Evolutionary conservation across 1,140 invertebrate species (phyloP).

Genomic region (Dendrolimus kikuchii): DNA sequence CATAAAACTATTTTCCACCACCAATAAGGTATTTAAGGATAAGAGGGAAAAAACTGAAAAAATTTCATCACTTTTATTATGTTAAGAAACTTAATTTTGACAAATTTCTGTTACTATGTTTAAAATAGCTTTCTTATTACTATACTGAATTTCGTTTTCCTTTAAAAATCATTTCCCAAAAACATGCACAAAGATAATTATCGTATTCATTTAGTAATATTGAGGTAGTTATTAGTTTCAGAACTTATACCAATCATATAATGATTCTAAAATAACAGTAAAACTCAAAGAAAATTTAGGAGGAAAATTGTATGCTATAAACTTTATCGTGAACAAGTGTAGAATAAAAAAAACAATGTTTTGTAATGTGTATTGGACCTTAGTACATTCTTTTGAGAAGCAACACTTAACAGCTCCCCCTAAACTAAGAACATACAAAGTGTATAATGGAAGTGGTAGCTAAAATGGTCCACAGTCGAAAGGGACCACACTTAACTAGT

Average conservation of each 20-base stretch:
- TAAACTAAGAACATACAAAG: constrained; percentile 21
- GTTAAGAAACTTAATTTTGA: constrained; percentile 69
- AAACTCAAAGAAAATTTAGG: constrained; percentile 49
- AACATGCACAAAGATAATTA: constrained; percentile 69
- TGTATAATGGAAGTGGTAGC: background rate
- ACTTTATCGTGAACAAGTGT: constrained; percentile 28
- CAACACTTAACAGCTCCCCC: constrained; percentile 39
- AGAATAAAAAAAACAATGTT: constrained; percentile 32
- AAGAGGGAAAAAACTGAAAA: constrained; percentile 23
- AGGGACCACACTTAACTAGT: no score
- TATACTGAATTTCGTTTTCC: constrained; percentile 53
- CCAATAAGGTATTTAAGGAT: background rate
- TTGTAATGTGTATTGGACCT: constrained; percentile 41
- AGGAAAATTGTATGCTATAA: constrained; percentile 31
- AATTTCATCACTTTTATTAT: constrained; percentile 62
- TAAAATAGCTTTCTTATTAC: constrained; percentile 64
- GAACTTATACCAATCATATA: constrained; percentile 70
- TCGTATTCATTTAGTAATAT: constrained; percentile 70
- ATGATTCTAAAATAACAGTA: constrained; percentile 64
- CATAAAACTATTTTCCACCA: no score
- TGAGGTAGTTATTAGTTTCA: constrained; percentile 71
- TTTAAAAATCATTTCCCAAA: constrained; percentile 63
- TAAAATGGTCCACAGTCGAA: no score
- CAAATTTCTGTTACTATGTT: constrained; percentile 61
- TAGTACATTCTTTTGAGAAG: constrained; percentile 41